These are phyloP conservation scores for Sebastiscus albofasciatus DNA, from an alignment of 2,797 vertebrate genomes.

Conservation along the genomic window DNA sequence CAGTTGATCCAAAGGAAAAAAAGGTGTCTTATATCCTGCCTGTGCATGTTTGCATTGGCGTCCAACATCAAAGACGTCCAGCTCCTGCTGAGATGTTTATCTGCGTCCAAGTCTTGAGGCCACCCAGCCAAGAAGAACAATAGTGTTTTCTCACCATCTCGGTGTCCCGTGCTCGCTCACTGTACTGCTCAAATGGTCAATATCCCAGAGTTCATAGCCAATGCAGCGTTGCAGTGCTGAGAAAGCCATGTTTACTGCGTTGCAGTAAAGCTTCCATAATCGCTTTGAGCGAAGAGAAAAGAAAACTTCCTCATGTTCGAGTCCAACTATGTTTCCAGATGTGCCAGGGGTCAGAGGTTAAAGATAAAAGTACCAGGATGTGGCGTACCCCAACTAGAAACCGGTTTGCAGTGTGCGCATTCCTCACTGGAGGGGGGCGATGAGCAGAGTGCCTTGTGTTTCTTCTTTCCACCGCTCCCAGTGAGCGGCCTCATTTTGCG, in stretches of 20 bases:
- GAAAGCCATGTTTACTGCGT: constrained; percentile 62
- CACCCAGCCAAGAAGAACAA: constrained; percentile 81
- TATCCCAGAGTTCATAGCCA: constrained; percentile 86
- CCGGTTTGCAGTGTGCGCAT: constrained; percentile 84
- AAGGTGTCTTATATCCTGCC: constrained; percentile 70
- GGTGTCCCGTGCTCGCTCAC: constrained; percentile 69
- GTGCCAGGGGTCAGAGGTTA: constrained; percentile 90
- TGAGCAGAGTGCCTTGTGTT: constrained; percentile 84
- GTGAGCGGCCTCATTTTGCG: constrained; percentile 87
- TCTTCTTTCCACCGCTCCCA: constrained; percentile 85
- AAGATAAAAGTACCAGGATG: constrained; percentile 97
- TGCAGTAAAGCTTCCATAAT: constrained; percentile 68
- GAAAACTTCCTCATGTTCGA: constrained; percentile 91
- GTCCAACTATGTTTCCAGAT: constrained; percentile 97
- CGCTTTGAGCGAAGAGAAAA: constrained; percentile 83
- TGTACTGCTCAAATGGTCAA: constrained; percentile 72
- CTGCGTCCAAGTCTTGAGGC: constrained; percentile 83
- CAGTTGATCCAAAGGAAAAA: constrained; percentile 58
- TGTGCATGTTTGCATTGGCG: constrained; percentile 86
- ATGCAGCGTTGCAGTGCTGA: constrained; percentile 63
- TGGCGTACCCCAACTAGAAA: constrained; percentile 85
- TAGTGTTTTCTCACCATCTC: constrained; percentile 78
- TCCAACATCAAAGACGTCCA: constrained; percentile 83
- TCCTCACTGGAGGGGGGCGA: constrained; percentile 88
- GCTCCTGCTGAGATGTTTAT: constrained; percentile 86